A percentile compares a stretch with the other conserved stretches of the same genome.
Conservation (phyloP, 2,888 invertebrate species). For the Polia nebulosa region DNA sequence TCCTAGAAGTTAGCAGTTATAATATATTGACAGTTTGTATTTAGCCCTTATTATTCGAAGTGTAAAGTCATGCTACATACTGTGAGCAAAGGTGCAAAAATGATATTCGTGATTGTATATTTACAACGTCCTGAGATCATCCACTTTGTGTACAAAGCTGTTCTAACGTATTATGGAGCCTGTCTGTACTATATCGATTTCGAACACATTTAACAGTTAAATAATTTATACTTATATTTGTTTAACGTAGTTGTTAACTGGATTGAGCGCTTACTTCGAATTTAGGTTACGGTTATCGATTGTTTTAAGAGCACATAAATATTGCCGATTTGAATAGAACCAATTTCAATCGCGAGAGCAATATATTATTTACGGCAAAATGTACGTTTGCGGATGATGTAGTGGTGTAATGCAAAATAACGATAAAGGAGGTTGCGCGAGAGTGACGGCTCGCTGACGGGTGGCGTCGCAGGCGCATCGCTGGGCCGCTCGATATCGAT, state of each 20-base stretch:
- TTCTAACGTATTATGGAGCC: constrained; percentile 13
- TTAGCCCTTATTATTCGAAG: constrained; percentile 29
- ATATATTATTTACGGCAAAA: constrained; percentile 22
- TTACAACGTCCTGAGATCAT: constrained; percentile 59
- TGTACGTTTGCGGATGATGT: constrained; percentile 24
- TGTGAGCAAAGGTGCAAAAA: constrained; percentile 59
- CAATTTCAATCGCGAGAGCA: constrained; percentile 20
- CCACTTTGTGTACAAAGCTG: constrained; percentile 24
- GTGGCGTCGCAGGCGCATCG: constrained; percentile 76
- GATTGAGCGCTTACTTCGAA: constrained; percentile 44
- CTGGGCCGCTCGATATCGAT: constrained; percentile 81
- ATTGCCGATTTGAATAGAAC: constrained; percentile 40
- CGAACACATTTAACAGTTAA: constrained; percentile 20
- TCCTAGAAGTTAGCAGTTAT: constrained; percentile 5
- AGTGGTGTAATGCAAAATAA: constrained; percentile 69
- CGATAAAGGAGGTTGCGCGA: constrained; percentile 75
- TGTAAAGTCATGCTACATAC: constrained; percentile 55
- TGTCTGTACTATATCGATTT: constrained; percentile 13
- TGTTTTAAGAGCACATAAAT: constrained; percentile 56
- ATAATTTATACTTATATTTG: constrained; percentile 39
- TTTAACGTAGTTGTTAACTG: constrained; percentile 33
- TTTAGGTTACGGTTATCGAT: constrained; percentile 59
- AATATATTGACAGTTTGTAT: neutral
- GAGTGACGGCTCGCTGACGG: constrained; percentile 82
- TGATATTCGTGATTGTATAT: constrained; percentile 63